These are phyloP conservation scores for Caerostris darwini DNA, from an alignment of 1,140 invertebrate species.

Conservation along the genomic window DNA sequence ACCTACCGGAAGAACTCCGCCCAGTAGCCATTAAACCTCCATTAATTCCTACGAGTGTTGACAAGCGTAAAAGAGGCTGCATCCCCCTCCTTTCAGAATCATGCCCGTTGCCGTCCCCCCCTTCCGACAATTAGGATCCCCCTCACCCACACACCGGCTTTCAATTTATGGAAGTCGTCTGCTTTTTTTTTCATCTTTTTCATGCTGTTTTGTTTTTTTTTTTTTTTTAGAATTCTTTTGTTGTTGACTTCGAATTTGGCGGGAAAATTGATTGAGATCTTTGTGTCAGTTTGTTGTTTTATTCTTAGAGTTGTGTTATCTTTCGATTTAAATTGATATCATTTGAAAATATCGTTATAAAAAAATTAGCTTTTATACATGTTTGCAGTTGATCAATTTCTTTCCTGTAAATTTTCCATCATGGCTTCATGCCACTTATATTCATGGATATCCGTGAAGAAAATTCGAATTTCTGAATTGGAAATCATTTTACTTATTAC, in stretches of 20 bases:
- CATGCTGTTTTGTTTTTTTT: neutral
- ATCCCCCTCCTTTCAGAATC: neutral
- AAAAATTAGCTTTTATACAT: no score
- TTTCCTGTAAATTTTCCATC: no score
- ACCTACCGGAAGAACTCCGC: slow-evolving; percentile 51
- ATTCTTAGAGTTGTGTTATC: neutral
- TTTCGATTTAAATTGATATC: no score
- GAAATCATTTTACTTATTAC: no score
- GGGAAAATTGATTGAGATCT: neutral
- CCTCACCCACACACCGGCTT: neutral
- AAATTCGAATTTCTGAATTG: no score
- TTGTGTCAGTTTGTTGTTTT: neutral
- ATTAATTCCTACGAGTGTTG: slow-evolving; percentile 62
- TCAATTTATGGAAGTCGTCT: slow-evolving; percentile 15
- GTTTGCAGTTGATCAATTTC: no score
- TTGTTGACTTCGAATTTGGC: slow-evolving; percentile 27
- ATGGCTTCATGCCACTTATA: no score
- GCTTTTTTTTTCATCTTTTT: neutral
- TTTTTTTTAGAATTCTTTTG: slow-evolving; percentile 13
- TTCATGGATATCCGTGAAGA: no score
- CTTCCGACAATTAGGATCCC: slow-evolving; percentile 41
- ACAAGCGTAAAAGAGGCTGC: slow-evolving; percentile 44
- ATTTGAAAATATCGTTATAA: no score
- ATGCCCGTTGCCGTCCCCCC: slow-evolving; percentile 4
- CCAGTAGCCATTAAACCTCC: slow-evolving; percentile 44